A percentile compares a stretch with the other conserved stretches of the same genome.
phyloP scores from a whole-genome alignment of 2,797 vertebrate species.

The Spinus pinus region DNA sequence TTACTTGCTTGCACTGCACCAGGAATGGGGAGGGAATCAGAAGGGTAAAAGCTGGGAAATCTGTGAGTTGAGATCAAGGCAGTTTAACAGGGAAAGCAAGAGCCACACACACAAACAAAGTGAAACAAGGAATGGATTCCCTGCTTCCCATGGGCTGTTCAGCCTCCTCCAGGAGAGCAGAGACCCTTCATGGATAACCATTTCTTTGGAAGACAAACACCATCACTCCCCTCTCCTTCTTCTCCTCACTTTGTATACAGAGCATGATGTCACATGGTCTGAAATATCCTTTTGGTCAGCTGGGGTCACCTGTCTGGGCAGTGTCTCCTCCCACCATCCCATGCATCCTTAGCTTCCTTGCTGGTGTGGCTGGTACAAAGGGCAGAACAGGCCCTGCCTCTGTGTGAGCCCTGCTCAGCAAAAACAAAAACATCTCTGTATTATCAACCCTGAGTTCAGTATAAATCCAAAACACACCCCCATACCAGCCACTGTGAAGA shows the following conservation, averaged over 20 bases:
- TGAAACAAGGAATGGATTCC: not conserved
- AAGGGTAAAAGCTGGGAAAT: not conserved
- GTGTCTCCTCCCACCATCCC: not conserved
- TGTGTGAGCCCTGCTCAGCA: not conserved
- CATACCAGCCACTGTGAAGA: not conserved
- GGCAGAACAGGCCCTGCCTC: not conserved
- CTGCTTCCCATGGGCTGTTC: not conserved
- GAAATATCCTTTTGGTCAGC: not conserved
- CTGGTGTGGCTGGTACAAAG: not conserved
- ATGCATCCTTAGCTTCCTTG: not conserved
- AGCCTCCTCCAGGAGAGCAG: not conserved
- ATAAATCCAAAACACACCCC: not conserved
- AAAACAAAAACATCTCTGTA: not conserved
- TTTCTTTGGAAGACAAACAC: not conserved
- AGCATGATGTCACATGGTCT: not conserved
- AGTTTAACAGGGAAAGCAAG: not conserved
- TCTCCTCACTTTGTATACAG: not conserved
- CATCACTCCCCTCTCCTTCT: not conserved
- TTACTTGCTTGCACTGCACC: rapidly evolving
- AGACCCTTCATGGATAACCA: rapidly evolving
- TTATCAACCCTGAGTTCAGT: not conserved
- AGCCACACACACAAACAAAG: not conserved
- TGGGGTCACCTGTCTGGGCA: not conserved
- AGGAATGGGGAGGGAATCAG: not conserved
- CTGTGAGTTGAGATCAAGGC: not conserved